Conservation (phyloP, 1,140 invertebrate genomes). For the Plutomurus gul region DNA sequence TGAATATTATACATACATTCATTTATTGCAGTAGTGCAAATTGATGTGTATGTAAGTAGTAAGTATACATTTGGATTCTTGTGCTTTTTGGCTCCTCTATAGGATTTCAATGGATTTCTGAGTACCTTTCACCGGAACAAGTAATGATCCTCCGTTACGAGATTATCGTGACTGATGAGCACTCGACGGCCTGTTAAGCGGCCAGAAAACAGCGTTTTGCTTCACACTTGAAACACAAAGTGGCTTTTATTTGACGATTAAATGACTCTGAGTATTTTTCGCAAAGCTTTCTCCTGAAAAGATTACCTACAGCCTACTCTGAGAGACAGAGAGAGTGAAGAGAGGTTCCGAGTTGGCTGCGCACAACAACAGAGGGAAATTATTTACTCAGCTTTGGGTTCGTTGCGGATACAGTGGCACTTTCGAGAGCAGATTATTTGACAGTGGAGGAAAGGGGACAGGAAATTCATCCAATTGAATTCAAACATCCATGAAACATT, state of each 20-base stretch:
- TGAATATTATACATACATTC: no score
- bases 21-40: no score
- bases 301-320: neutral
- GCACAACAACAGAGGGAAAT: no score
- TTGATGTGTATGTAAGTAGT: no score
- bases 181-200: neutral
- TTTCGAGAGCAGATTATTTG: neutral
- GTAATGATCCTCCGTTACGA: neutral
- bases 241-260: neutral
- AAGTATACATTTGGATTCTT: no score
- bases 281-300: neutral
- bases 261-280: neutral
- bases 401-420: no score
- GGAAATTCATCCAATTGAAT: slow-evolving; percentile 9
- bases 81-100: no score
- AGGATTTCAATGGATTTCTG: no score
- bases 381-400: no score
- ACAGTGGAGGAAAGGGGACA: no score
- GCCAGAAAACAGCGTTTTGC: neutral
- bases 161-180: slow-evolving; percentile 1
- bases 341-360: no score
- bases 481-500: neutral
- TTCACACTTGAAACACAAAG: neutral
- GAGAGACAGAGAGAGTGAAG: neutral
- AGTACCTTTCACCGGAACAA: neutral